Conservation (phyloP, 2,797 vertebrate species). For the Cirrhinus mrigala region DNA sequence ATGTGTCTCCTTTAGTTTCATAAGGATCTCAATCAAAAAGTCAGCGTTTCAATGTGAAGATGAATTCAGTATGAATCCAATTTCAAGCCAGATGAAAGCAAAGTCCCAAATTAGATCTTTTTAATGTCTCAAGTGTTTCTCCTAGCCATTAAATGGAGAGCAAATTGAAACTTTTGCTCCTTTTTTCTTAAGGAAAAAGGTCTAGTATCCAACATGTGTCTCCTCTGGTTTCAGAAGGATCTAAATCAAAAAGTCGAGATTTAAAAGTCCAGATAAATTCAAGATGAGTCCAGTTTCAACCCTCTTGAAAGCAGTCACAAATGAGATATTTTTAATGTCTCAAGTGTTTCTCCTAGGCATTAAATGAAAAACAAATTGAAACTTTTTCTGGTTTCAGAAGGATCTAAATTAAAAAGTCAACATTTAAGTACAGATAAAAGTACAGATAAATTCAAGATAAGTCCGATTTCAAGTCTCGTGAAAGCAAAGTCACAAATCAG, state of each 20-base stretch:
- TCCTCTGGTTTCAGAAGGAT: not conserved
- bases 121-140: too few species aligned
- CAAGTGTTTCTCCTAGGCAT: too few species aligned
- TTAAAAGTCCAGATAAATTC: too few species aligned
- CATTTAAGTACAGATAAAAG: too few species aligned
- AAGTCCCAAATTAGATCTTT: not conserved
- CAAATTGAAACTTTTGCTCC: not conserved
- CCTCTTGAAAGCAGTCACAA: not conserved
- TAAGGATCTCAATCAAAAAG: too few species aligned
- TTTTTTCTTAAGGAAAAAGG: not conserved
- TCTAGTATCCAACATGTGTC: not conserved
- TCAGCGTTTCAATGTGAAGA: too few species aligned
- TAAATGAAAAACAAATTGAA: too few species aligned
- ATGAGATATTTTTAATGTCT: not conserved
- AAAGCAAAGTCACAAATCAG: not conserved
- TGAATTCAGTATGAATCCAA: not conserved
- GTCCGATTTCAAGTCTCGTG: not conserved
- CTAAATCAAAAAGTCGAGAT: too few species aligned
- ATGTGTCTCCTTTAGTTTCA: too few species aligned
- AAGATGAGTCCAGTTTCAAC: too few species aligned
- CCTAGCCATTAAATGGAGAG: not conserved
- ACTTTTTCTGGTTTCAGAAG: too few species aligned
- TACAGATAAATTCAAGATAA: not conserved
- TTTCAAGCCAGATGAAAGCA: not conserved
- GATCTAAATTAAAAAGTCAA: too few species aligned